phyloP scores from a whole-genome alignment of 2,113 vertebrate genomes.

The Silurus glanis region DNA sequence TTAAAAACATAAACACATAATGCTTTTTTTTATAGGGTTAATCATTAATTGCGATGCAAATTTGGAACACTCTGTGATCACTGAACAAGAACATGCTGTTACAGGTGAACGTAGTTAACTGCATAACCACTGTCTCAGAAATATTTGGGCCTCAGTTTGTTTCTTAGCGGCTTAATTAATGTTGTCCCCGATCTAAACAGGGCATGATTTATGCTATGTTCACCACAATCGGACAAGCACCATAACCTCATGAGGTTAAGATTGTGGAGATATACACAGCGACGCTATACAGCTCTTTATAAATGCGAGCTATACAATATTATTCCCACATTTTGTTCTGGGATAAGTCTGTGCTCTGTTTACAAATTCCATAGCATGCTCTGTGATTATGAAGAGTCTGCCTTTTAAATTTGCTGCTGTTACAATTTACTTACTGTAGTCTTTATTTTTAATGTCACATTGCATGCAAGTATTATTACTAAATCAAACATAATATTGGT shows the following conservation, averaged over 20 bases:
- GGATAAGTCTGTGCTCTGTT: background rate
- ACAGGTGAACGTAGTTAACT: background rate
- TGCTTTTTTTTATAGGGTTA: conserved; percentile 29
- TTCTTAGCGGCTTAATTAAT: background rate
- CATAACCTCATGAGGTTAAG: background rate
- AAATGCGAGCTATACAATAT: background rate
- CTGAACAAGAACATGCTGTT: conserved; percentile 28
- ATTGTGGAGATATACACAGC: background rate
- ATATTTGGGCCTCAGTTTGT: background rate
- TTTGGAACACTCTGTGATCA: background rate
- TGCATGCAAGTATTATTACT: background rate
- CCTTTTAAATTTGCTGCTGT: background rate
- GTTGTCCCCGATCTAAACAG: background rate
- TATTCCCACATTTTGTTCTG: background rate
- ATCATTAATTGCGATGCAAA: conserved; percentile 35
- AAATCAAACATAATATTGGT: background rate
- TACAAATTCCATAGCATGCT: background rate
- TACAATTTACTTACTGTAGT: background rate
- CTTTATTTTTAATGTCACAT: background rate
- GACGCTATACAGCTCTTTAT: background rate
- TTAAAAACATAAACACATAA: conserved; percentile 36
- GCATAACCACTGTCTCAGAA: background rate
- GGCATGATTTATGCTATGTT: conserved; percentile 1
- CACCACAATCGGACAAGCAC: background rate
- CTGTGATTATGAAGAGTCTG: conserved; percentile 17